Evolutionary conservation across 2,797 vertebrate species (phyloP), one percentile per base, ranked within the genome.

Genomic region (Geotrypetes seraphini): DNA sequence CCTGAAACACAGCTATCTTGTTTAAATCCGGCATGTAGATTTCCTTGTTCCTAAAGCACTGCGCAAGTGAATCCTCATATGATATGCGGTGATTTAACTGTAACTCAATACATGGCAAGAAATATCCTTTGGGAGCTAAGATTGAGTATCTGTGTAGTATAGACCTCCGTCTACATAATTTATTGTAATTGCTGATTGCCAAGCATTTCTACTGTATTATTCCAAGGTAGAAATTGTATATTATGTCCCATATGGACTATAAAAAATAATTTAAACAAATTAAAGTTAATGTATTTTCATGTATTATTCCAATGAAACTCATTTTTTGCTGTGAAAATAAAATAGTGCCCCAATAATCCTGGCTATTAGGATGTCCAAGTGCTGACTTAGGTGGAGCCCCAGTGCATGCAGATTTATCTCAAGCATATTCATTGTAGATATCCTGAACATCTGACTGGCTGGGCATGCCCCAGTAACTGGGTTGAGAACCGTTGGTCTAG

Each of bases 51-150:
- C 56, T 43, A 58, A 57, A 40, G 71, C 50, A n/a, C n/a, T n/a
- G n/a, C n/a, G n/a, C n/a, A n/a, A n/a, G n/a, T n/a, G n/a, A n/a
- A n/a, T n/a, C n/a, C n/a, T n/a, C n/a, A n/a, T n/a, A n/a, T n/a
- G 58, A 56, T 66, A 55, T 67, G 64, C 58, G 64, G 27, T 41
- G 56, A 48, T 59, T 61, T 73, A 66, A 63, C 36, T 57, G 51
- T 68, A 53, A 62, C 74, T 69, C 66, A 84, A 51, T 58, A 54
- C 43, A 57, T 73, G 53, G 61, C 52, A 78, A 66, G 63, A 80
- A 75, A 78, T 73, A 29, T 54, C 33, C 43, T 67, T 57, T 51
- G 60, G 66, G 53, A 60, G 40, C 29, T 41, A 31, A 43, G n/a
- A 33, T 37, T 41, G 43, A 35, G 31, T 53, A 41, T n/a, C n/a